These are phyloP conservation scores for Phaethornis superciliosus DNA, from an alignment of 2,113 vertebrate genomes.

Conservation along the genomic window DNA sequence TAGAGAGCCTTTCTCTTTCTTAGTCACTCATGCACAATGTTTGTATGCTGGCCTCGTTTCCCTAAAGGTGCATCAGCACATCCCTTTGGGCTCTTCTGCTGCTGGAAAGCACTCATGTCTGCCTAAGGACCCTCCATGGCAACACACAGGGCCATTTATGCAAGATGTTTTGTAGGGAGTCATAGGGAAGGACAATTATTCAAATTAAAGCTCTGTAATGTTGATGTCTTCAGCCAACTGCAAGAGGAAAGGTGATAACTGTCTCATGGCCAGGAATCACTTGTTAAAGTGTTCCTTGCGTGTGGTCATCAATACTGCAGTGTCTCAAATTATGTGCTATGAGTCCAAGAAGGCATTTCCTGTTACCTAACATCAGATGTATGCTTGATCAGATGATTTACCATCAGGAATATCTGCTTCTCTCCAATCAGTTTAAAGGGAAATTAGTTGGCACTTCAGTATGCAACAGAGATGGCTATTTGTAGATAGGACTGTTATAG, in stretches of 20 bases:
- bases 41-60: not conserved
- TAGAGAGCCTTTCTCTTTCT: not conserved
- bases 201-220: not conserved
- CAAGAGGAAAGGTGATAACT: not conserved
- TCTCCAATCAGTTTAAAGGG: not conserved
- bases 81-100: not conserved
- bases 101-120: not conserved
- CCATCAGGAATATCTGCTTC: not conserved
- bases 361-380: not conserved
- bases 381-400: not conserved
- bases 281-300: not conserved
- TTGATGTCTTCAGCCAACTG: not conserved
- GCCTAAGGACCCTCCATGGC: not conserved
- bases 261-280: not conserved
- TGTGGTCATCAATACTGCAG: not conserved
- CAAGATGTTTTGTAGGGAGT: not conserved
- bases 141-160: not conserved
- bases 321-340: not conserved
- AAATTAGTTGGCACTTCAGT: not conserved
- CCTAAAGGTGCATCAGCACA: rapidly evolving
- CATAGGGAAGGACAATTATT: not conserved
- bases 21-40: rapidly evolving
- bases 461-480: not conserved
- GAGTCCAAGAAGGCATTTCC: not conserved
- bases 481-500: not conserved